phyloP scores from a whole-genome alignment of 2,113 vertebrate genomes.

The Monopterus albus region DNA sequence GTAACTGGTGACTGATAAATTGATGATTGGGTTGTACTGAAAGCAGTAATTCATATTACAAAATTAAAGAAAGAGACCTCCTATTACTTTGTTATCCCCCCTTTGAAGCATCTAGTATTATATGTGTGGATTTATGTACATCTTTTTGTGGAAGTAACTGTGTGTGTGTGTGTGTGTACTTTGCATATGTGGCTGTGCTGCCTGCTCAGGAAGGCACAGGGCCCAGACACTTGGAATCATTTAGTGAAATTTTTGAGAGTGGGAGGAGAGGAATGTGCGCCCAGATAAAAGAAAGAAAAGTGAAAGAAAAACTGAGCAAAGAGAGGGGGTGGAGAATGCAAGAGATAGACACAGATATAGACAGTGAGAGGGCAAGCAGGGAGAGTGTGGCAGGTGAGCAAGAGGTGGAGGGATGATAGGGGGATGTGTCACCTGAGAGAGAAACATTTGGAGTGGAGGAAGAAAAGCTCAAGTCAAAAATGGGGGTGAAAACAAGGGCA shows the following conservation, averaged over 20 bases:
- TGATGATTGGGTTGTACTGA: slow-evolving; percentile 4
- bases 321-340: slow-evolving; percentile 75
- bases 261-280: slow-evolving; percentile 86
- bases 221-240: slow-evolving; percentile 87
- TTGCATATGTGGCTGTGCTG: slow-evolving; percentile 50
- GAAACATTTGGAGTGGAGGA: slow-evolving; percentile 64
- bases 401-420: slow-evolving; percentile 43
- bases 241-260: slow-evolving; percentile 84
- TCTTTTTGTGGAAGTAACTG: slow-evolving; percentile 56
- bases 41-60: slow-evolving; percentile 11
- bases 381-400: slow-evolving; percentile 63
- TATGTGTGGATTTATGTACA: slow-evolving; percentile 45
- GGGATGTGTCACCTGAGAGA: slow-evolving; percentile 68
- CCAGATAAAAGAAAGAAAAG: slow-evolving; percentile 85
- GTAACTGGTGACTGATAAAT: slow-evolving; percentile 11
- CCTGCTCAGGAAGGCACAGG: slow-evolving; percentile 75
- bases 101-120: slow-evolving; percentile 40
- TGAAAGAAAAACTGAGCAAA: slow-evolving; percentile 82
- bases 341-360: slow-evolving; percentile 77
- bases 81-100: slow-evolving; percentile 61
- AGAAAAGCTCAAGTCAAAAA: slow-evolving; percentile 39
- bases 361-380: slow-evolving; percentile 65
- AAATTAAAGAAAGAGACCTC: slow-evolving; percentile 48
- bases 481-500: slow-evolving; percentile 54
- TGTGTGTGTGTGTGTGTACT: slow-evolving; percentile 21